Evolutionary conservation across 2,113 vertebrate genomes (phyloP).

Genomic region (Narcine bancroftii): DNA sequence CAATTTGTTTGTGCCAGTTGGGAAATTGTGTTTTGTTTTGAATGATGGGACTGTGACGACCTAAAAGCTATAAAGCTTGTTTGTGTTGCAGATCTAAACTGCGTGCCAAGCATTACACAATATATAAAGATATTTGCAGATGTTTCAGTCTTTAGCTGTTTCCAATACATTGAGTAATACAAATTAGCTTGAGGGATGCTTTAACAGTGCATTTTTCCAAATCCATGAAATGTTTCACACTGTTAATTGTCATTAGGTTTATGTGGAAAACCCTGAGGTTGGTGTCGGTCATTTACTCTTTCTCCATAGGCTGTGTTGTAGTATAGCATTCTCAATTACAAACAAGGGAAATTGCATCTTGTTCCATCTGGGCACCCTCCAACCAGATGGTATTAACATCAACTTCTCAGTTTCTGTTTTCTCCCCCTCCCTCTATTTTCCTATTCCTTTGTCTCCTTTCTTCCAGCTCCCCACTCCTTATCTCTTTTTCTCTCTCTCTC

Average conservation of each 20-base stretch:
- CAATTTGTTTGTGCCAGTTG: background rate
- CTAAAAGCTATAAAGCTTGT: conserved; percentile 21
- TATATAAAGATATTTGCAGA: conserved; percentile 50
- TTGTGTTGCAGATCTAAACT: conserved; percentile 41
- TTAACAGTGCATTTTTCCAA: background rate
- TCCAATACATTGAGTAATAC: background rate
- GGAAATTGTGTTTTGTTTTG: conserved; percentile 16
- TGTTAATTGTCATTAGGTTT: background rate
- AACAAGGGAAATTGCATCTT: no score
- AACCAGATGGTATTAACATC: no score
- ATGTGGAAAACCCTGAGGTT: no score
- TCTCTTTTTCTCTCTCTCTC: no score
- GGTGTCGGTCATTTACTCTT: no score
- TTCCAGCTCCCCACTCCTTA: no score
- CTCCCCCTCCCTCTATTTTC: no score
- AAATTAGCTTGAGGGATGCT: background rate
- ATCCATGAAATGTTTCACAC: background rate
- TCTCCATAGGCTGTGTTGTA: no score
- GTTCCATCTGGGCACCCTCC: no score
- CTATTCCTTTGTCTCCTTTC: no score
- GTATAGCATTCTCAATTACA: no score
- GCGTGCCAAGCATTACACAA: conserved; percentile 49
- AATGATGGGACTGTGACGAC: conserved; percentile 10
- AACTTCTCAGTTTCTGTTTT: no score
- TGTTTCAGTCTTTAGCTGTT: conserved; percentile 44